A percentile compares a stretch with the other conserved stretches of the same genome.
phyloP scores from a whole-genome alignment of 2,888 invertebrate genomes.

The Andrena dorsata region DNA sequence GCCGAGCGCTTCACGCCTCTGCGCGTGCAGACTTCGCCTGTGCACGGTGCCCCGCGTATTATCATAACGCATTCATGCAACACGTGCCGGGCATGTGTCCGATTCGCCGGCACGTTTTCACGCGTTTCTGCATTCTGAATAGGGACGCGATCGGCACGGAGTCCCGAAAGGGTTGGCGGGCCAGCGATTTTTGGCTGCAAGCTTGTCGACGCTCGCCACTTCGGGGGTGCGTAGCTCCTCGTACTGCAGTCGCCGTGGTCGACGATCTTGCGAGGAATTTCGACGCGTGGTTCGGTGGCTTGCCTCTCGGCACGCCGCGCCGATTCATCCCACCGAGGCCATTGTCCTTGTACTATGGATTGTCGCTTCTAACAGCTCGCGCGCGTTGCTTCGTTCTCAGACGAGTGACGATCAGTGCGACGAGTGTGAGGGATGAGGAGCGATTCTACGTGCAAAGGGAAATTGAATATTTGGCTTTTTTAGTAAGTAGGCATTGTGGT shows the following conservation, averaged over 20 bases:
- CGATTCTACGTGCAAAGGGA: too few species aligned
- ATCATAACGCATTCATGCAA: constrained; percentile 79
- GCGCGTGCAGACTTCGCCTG: constrained; percentile 34
- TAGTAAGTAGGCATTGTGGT: too few species aligned
- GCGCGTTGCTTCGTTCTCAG: too few species aligned
- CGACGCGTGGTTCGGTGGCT: neutral
- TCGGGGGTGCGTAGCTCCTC: neutral
- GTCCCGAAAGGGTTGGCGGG: constrained; percentile 2
- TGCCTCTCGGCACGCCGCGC: neutral
- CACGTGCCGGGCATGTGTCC: constrained; percentile 66
- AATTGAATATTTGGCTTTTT: too few species aligned
- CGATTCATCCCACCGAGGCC: neutral
- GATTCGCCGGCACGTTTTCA: constrained; percentile 57
- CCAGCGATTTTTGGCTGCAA: neutral
- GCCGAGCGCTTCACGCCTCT: constrained; percentile 19
- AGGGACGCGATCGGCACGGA: constrained; percentile 11
- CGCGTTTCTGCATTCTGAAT: constrained; percentile 17
- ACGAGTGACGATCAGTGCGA: too few species aligned
- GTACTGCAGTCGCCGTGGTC: neutral
- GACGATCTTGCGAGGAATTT: neutral
- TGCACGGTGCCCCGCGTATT: constrained; percentile 74
- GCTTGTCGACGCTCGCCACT: neutral
- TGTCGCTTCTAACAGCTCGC: neutral
- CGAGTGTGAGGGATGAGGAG: too few species aligned
- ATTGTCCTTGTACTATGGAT: neutral